phyloP scores from a whole-genome alignment of 2,113 vertebrate species.

The Vicugna pacos region DNA sequence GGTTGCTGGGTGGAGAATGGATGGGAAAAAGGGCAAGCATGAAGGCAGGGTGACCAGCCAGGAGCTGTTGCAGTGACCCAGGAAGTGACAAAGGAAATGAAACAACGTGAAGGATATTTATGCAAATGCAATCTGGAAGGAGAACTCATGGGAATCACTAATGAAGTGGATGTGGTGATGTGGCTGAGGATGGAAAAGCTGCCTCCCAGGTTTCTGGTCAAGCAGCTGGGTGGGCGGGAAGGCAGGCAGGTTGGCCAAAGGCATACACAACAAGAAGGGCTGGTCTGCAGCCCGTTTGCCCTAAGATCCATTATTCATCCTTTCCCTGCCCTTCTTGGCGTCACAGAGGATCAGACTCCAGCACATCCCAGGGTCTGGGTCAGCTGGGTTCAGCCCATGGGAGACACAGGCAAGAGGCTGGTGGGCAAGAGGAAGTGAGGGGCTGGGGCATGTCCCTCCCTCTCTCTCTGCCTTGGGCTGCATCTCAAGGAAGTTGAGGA shows the following conservation, averaged over 20 bases:
- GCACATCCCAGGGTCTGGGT: not conserved
- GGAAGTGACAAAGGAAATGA: not conserved
- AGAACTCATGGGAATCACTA: not conserved
- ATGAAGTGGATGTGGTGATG: not conserved
- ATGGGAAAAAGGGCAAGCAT: too few relatives aligned
- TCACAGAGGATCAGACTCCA: rapidly evolving
- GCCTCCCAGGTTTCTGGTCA: not conserved
- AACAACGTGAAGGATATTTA: not conserved
- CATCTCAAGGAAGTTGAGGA: not conserved
- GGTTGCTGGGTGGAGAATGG: not conserved
- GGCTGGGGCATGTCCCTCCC: not conserved
- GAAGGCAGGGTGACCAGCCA: rapidly evolving
- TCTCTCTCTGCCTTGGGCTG: not conserved
- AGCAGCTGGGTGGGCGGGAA: not conserved
- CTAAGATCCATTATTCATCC: not conserved
- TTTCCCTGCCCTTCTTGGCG: not conserved
- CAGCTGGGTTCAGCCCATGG: too few relatives aligned
- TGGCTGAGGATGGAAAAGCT: not conserved
- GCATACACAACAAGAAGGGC: not conserved
- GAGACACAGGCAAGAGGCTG: not conserved
- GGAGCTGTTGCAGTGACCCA: not conserved
- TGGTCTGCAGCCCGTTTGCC: not conserved
- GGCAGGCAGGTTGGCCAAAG: not conserved
- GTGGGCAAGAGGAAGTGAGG: not conserved
- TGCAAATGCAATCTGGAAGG: too few relatives aligned